Conservation (phyloP, 2,888 invertebrate genomes). For the Calameuta idolon region DNA sequence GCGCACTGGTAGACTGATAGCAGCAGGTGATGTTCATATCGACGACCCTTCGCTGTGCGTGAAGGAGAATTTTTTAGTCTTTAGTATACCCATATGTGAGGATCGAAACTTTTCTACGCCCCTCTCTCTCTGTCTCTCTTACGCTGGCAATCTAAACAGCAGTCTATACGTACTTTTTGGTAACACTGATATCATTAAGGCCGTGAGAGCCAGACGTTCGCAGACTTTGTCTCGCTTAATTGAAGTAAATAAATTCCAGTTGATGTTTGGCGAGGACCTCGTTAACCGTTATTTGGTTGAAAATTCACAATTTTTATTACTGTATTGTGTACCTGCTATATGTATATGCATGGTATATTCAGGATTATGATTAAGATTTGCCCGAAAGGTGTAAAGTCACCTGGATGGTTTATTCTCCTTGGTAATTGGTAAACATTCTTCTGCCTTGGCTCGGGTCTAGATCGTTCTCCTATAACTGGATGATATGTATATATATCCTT, state of each 20-base stretch:
- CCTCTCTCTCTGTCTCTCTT: too few relatives aligned
- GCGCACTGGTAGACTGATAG: not conserved
- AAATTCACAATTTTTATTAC: not conserved
- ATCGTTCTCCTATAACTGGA: not conserved
- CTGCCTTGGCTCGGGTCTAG: not conserved
- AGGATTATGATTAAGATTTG: not conserved
- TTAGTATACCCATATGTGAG: not conserved
- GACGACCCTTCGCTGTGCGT: not conserved
- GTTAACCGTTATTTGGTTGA: too few relatives aligned
- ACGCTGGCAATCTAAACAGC: not conserved
- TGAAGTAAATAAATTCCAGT: not conserved
- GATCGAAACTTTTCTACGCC: not conserved
- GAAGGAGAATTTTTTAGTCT: not conserved
- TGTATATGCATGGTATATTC: not conserved
- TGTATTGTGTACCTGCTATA: not conserved
- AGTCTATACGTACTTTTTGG: not conserved
- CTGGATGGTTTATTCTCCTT: not conserved
- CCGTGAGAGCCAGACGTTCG: not conserved
- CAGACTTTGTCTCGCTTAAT: not conserved
- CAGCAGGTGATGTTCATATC: slow-evolving; percentile 1
- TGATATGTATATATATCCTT: not conserved
- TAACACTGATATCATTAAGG: not conserved
- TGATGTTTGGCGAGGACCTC: not conserved
- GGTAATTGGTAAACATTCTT: not conserved
- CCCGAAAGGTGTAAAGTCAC: not conserved